Evolutionary conservation across 2,888 invertebrate species (phyloP), one percentile per base, ranked within the genome.

Genomic region (Ormyrus labotus): DNA sequence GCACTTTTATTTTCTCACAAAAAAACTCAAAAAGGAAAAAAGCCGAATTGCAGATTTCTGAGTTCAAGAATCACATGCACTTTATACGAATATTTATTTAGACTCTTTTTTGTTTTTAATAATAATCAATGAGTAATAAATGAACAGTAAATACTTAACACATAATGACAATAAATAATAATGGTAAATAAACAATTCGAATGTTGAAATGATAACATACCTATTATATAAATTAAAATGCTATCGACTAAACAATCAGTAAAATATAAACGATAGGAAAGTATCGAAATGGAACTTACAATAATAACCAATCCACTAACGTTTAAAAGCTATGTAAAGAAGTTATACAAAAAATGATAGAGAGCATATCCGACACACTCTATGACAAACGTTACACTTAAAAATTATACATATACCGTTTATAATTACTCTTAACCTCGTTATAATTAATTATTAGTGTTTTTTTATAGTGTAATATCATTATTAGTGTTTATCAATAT

Each of bases 321-420:
- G 63, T 50, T 53, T 51, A 19, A 74, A 64, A 50, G 50, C 73
- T 68, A 70, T 76, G 45, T 71, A 81, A 75, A 67, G 55, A 71
- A 71, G 67, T 34, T n/a, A 72, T 78, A 78, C 60, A 51, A 68
- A 72, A 61, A 61, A 72, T 75, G 53, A 78, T 78, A 68, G 19
- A 78, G 67, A 71, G 55, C 68, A 60, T 76, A 82, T 76, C 69
- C 55, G 51, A 75, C 78, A 78, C 65, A 68, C 80, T 75, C 69
- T 76, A 78, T 71, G 73, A 71, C 72, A 67, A 68, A 73, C 55
- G 68, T 70, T 67, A 80, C 70, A 76, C 70, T 82, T 77, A 82
- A 76, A 81, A 82, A 80, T 80, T 74, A 82, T 80, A 72, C 73
- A 80, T 69, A 57, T 70, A 80, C 9, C 67, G 69, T 79, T 79